A percentile compares a stretch with the other conserved stretches of the same genome.
These are phyloP conservation scores for Macropus fuliginosus DNA, from an alignment of 2,797 vertebrate genomes.

Conservation along the genomic window DNA sequence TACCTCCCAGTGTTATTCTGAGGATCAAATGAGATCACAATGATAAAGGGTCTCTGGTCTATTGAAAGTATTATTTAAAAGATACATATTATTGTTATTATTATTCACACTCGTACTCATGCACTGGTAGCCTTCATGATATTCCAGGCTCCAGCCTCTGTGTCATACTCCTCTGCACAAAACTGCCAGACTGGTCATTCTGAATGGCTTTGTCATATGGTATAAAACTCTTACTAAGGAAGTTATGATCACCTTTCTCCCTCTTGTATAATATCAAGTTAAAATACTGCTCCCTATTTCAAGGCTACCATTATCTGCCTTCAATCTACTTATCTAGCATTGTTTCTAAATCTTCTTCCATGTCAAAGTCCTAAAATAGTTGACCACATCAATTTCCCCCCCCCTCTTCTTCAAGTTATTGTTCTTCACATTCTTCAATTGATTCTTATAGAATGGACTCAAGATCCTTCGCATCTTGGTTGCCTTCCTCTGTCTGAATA, in stretches of 20 bases:
- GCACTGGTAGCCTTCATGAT: background rate
- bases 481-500: background rate
- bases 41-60: background rate
- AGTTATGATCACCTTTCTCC: background rate
- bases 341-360: background rate
- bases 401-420: background rate
- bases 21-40: background rate
- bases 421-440: background rate
- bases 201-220: background rate
- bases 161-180: background rate
- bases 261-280: background rate
- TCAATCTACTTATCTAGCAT: background rate
- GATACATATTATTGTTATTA: background rate
- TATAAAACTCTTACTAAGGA: background rate
- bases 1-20: background rate
- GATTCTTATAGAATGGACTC: background rate
- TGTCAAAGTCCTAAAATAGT: background rate
- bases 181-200: background rate
- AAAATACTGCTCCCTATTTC: background rate
- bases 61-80: background rate
- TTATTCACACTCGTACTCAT: background rate
- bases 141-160: background rate
- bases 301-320: background rate
- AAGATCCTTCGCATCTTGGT: background rate
- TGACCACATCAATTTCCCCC: background rate